Conservation (phyloP, 2,113 vertebrate species). For the Prietella phreatophila region DNA sequence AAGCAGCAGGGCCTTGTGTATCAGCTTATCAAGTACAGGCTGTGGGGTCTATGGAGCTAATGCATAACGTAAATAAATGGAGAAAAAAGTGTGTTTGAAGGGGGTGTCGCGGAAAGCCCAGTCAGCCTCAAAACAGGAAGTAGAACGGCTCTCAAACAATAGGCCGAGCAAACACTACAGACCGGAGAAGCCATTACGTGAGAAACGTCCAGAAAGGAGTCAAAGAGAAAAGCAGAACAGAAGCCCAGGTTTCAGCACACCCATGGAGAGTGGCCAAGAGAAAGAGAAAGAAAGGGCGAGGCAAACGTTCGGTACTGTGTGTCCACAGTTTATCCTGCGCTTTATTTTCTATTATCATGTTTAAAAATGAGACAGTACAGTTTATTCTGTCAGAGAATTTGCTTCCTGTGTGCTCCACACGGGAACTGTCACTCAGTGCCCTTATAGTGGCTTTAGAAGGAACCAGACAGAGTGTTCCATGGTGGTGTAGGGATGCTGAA, state of each 20-base stretch:
- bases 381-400: not conserved
- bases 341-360: not conserved
- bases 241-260: constrained; percentile 14
- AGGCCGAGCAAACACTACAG: constrained; percentile 20
- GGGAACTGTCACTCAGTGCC: not conserved
- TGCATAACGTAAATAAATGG: not conserved
- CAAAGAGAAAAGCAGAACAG: not conserved
- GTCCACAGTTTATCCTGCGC: not conserved
- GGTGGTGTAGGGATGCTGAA: not conserved
- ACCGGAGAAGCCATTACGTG: constrained; percentile 13
- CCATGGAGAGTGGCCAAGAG: constrained; percentile 38
- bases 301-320: constrained; percentile 32
- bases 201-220: constrained; percentile 23
- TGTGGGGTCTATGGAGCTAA: not conserved
- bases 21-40: not conserved
- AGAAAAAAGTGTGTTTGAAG: constrained; percentile 1
- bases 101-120: constrained; percentile 32
- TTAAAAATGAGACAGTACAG: not conserved
- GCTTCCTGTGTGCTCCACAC: not conserved
- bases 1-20: not conserved
- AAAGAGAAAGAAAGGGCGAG: constrained; percentile 35
- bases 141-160: constrained; percentile 53
- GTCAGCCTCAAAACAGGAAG: constrained; percentile 54
- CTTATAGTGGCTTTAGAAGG: not conserved
- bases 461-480: not conserved